Base-by-base conservation (phyloP, 2,113 vertebrate genomes). In the Catharus bicknelli region DNA sequence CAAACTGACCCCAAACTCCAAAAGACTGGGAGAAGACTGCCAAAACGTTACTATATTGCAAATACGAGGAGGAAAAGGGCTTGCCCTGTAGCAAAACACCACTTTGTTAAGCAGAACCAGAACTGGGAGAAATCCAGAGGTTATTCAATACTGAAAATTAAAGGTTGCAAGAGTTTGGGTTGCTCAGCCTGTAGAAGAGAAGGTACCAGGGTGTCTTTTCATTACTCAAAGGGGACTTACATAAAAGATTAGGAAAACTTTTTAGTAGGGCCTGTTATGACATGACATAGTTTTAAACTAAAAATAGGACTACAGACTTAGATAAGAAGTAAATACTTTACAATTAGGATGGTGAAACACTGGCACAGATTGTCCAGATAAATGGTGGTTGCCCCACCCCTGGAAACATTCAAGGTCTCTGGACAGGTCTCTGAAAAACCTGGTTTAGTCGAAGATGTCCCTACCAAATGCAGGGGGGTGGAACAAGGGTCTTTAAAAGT, bases 1-100 rank as follows among this genome's bases (percentile, higher is more conserved):
- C 72, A 84, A 94, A 82, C 27, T 61, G 68, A 82, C 57, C 50
- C 67, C 25, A 63, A 90, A 78, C 27, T 74, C 48, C n/a, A 26
- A 14, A 73, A 67, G 61, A 36, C 34, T 63, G 38, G 8, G 55
- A 88, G 9, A 80, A 66, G 21, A 68, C 19, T 82, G 61, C 32
- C 72, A 88, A 58, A 29, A 53, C 12, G 3, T 18, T 85, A 25
- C 38, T 57, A 11, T 23, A 66, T 9, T 51, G 59, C 42, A 86
- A 69, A 40, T 1, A 15, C 17, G 7, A 29, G 5, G 18, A 5
- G 0, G 2, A 16, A 55, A 66, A 55, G 3, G 9, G 11, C 22
- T 66, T 92, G 59, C 16, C 27, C 34, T 70, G 16, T 2, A 77
- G 80, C 13, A 73, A 69, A 73, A 83, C 2, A 10, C 16, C 34